Evolutionary conservation across 2,797 vertebrate genomes (phyloP), one percentile per base, ranked within the genome.

Genomic region (Agapornis canus): DNA sequence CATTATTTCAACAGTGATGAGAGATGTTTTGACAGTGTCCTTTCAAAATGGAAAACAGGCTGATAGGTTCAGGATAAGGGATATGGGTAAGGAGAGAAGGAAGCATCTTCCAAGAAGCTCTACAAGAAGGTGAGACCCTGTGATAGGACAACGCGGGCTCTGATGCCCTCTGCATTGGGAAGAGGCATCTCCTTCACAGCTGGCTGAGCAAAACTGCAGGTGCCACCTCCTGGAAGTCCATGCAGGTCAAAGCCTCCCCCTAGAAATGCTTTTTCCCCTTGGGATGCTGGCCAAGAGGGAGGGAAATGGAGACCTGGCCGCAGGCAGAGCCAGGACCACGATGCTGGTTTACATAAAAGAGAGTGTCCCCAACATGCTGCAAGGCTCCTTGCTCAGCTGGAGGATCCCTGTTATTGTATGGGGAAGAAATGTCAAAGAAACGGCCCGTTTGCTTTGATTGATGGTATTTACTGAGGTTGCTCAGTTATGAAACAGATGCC

Each of bases 1-100:
- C 83, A 88, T 95, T 95, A 96, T 96, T 97, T 97, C 95, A 95
- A 76, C 95, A 94, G 89, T 70, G 90, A 96, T 86, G 90, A 96
- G 94, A 95, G 94, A 95, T 94, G 92, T 95, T 95, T 96, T 91
- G 93, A 95, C 94, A 91, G 91, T 68, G 95, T 94, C 92, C 94
- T 91, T 95, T 95, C 77, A 79, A 89, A 94, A 93, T 87, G 90
- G 92, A 95, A 96, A 95, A 94, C 86, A 94, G 92, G 60, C 91
- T 57, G 69, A 86, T 82, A 92, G 88, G 95, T 93, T 88, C 63
- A 71, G 90, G 77, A 91, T 77, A 60, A 94, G 97, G 93, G 84
- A 92, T 59, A 90, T 2, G 15, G 64, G 63, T 9, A 25, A 84
- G 65, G 43, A 76, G 66, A 90, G 51, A 43, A 77, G 42, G 60